Percentiles rank a stretch among this genome's conserved stretches.
Conservation (phyloP, 2,113 vertebrate genomes). For the Hypomesus transpacificus region DNA sequence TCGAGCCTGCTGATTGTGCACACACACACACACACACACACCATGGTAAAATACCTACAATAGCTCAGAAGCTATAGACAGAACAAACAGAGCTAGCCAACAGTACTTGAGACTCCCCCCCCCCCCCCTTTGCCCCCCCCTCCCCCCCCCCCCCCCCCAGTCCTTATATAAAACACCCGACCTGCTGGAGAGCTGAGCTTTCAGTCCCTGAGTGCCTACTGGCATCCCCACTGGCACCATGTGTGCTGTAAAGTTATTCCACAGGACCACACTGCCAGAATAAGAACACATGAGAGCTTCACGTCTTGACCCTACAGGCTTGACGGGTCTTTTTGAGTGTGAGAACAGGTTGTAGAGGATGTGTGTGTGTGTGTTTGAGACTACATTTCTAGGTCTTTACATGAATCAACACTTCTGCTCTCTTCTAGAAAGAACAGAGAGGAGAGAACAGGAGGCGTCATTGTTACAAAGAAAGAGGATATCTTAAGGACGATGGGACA, state of each 20-base stretch:
- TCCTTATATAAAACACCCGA: no score
- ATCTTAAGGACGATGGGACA: slow-evolving; percentile 56
- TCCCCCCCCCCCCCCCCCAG: no score
- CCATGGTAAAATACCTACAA: neutral
- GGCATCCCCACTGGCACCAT: no score
- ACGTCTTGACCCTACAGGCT: neutral
- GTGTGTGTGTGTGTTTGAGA: slow-evolving; percentile 33
- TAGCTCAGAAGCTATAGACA: no score
- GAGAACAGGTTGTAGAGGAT: slow-evolving; percentile 9
- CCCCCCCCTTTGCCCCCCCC: no score
- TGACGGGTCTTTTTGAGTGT: neutral
- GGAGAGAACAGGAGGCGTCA: neutral
- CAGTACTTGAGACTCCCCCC: no score
- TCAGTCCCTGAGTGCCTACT: no score
- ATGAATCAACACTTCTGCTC: no score
- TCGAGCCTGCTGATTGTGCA: slow-evolving; percentile 70
- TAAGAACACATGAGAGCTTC: slow-evolving; percentile 16
- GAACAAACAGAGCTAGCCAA: no score
- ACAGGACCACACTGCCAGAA: neutral
- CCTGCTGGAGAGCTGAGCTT: no score
- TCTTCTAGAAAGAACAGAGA: slow-evolving; percentile 4
- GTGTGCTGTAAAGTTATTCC: no score
- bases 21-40: neutral
- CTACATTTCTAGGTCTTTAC: slow-evolving; percentile 36
- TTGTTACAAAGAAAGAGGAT: slow-evolving; percentile 27